Evolutionary conservation across 2,113 vertebrate genomes (phyloP), one percentile per base, ranked within the genome.

Genomic region (Crocuta crocuta): DNA sequence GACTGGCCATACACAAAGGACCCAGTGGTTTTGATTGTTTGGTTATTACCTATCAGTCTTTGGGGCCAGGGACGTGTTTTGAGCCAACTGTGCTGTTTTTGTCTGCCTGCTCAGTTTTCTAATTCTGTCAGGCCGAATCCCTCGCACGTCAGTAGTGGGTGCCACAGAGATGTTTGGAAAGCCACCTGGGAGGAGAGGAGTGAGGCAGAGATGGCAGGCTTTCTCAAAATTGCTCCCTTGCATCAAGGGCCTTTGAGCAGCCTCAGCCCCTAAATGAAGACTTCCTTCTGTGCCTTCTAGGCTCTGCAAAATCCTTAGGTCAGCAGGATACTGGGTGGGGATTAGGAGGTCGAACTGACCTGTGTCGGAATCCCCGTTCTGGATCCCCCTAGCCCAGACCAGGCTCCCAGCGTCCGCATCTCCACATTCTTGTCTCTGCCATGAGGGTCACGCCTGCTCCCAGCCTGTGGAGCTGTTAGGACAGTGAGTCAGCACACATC

Each of bases 401-500:
- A 53, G 70, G 19, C 39, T 4, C 24, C 3, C 26, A 31, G n/a
- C 28, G 65, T n/a, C 13, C 43, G 15, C 8, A 9, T 4, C 31
- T 74, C 81, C 4, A 5, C 48, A 33, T 43, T 15, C 88, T 39
- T 85, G 17, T 45, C 92, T 93, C 58, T 24, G n/a, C 13, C 4
- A 2, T 2, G 26, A 84, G 76, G 24, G 65, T 33, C 35, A 4
- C 50, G 39, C 71, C 50, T 39, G n/a, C 78, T 33, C 7, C 4
- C 17, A 63, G 39, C 61, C 35, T 16, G 1, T 45, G 24, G 24
- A 79, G 33, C 70, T 63, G 31, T 10, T 31, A 23, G 9, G 58
- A 8, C 39, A 19, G 53, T 0, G 11, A 10, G 70, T 31, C 26
- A 3, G 4, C 2, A 31, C 2, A 1, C 8, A 15, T 12, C 17